A percentile compares a stretch with the other conserved stretches of the same genome.
Evolutionary conservation across 1,140 invertebrate species (phyloP).

Genomic region (Drosophila tsacasi): DNA sequence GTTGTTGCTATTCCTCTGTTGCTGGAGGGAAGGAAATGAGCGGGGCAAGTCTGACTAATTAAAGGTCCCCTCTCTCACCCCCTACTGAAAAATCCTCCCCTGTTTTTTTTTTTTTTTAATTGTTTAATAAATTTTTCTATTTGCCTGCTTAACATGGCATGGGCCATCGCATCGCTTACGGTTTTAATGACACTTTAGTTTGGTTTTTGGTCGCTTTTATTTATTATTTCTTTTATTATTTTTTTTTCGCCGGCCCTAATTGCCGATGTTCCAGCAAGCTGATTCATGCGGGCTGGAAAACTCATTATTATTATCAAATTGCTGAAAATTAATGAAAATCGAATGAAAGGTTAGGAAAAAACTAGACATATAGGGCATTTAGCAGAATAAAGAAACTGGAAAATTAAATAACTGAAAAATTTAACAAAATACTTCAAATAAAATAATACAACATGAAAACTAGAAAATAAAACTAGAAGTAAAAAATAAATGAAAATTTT

Average conservation of each 20-base stretch:
- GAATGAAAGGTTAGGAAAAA: neutral
- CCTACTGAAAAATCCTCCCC: neutral
- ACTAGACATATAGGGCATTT: neutral
- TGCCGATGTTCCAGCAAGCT: slow-evolving; percentile 25
- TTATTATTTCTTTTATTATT: neutral
- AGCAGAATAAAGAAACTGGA: neutral
- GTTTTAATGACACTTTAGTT: slow-evolving; percentile 52
- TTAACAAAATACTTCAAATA: neutral
- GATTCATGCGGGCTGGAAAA: slow-evolving; percentile 40
- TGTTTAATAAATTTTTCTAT: slow-evolving; percentile 45
- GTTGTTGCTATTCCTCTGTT: no score
- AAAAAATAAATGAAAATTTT: neutral
- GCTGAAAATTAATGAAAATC: slow-evolving; percentile 1
- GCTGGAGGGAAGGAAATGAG: slow-evolving; percentile 7
- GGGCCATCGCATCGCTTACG: slow-evolving; percentile 42
- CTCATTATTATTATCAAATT: slow-evolving; percentile 4
- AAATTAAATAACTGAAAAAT: neutral
- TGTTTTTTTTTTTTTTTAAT: slow-evolving; percentile 4
- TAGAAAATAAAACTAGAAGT: neutral
- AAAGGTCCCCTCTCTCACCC: slow-evolving; percentile 5
- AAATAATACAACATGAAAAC: neutral
- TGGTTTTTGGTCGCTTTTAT: slow-evolving; percentile 9
- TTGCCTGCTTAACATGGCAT: slow-evolving; percentile 39
- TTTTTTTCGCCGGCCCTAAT: slow-evolving; percentile 23
- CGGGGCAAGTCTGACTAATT: slow-evolving; percentile 42